Conservation (phyloP, 2,797 vertebrate species). For the Sebastes trivittatus region DNA sequence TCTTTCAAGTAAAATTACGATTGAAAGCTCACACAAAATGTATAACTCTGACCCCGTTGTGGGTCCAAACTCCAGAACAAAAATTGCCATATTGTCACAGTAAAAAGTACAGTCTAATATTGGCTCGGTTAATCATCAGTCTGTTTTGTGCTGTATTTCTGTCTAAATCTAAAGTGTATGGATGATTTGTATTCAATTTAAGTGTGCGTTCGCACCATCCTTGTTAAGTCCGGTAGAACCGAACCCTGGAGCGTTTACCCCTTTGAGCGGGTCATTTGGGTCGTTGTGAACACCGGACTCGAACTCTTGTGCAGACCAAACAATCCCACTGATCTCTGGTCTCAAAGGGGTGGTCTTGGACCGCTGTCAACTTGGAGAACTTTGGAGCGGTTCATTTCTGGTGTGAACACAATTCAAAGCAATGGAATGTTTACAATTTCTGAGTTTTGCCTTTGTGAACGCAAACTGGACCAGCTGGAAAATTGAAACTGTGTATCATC, state of each 20-base stretch:
- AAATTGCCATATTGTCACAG: background rate
- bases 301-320: too few relatives aligned
- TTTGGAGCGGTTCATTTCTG: too few relatives aligned
- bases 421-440: background rate
- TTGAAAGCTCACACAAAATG: background rate
- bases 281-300: background rate
- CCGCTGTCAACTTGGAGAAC: too few relatives aligned
- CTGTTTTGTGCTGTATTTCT: background rate
- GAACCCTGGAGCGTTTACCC: background rate
- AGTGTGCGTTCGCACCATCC: background rate
- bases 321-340: too few relatives aligned
- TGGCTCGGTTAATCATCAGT: background rate
- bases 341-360: too few relatives aligned
- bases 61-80: background rate
- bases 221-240: background rate
- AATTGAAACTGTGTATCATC: background rate
- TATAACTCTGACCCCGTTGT: background rate
- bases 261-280: background rate
- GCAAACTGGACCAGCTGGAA: background rate
- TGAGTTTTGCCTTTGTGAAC: background rate
- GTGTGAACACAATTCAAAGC: too few relatives aligned
- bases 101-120: background rate
- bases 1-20: background rate
- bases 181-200: background rate
- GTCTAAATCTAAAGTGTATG: background rate